Evolutionary conservation across 2,797 vertebrate species (phyloP), one percentile per base, ranked within the genome.

Genomic region (Acomys russatus): DNA sequence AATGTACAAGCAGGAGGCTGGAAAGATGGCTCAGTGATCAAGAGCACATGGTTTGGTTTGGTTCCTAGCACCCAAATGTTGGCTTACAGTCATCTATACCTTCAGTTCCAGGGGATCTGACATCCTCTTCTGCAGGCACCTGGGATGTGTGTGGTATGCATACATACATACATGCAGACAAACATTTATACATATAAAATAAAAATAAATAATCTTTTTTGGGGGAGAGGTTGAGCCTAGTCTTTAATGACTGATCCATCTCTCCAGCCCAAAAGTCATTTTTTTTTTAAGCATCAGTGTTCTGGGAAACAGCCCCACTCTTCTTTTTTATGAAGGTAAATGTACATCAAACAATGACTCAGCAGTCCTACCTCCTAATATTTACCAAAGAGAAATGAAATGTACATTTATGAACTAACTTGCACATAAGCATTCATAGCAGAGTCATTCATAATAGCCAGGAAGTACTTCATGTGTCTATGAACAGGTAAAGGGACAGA

Each of bases 331-430:
- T 30, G 76, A 91, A 91, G 18, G n/a, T 70, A 84, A 70, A 82
- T 4, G 54, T 17, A 35, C 8, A 90, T 1, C 10, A 88, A 76
- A 51, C 10, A 64, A 63, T 77, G 71, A 35, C 22, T 33, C 9
- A 56, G 28, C 38, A 54, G 30, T 30, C 64, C 61, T 33, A 25
- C 59, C 8, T 38, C 12, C 35, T 64, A n/a, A 15, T 61, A 77
- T 90, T 49, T 83, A 38, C 64, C 63, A 33, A 88, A 88, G 44
- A 88, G 6, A 91, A 70, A 76, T 82, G 38, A 91, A 88, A 76
- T 6, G 49, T 4, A 1, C 12, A 4, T 56, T 92, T 63, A 56
- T 28, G 22, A 77, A 88, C 77, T 61, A 30, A 68, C 20, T 23
- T 89, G 14, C 28, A n/a, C 17, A n/a, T n/a, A 30, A 80, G 38